Base-by-base conservation (phyloP, 2,113 vertebrate species). In the Marmota monax region DNA sequence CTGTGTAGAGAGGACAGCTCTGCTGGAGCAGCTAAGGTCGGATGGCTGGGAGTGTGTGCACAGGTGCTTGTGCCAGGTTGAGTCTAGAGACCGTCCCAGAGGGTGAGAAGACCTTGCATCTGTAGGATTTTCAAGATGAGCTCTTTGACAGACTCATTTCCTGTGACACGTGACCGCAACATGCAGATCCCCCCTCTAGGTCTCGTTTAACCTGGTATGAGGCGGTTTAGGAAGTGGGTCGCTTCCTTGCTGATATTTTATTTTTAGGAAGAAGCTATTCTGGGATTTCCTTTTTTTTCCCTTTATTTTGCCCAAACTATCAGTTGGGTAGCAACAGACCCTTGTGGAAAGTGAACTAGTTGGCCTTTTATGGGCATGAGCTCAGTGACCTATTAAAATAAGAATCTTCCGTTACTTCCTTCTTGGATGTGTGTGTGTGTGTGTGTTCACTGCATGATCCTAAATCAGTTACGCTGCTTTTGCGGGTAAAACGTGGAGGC, bases 321-420 rank as follows among this genome's bases (percentile, higher is more conserved):
- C 58, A 80, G 97, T 97, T 96, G 97, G 93, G 92, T 97, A 98
- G 98, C 98, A 97, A 97, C 97, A 84, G 91, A 25, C 78, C 53
- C 92, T 87, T 51, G 74, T 93, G 84, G 95, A 96, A 94, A 93
- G 79, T 84, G 94, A 95, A 96, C 20, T 20, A 77, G 51, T 63
- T 96, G 92, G 77, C 96, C 96, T 97, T 97, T 96, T 97, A 95
- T 96, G 97, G 98, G 32, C 96, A 92, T 77, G 51, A 95, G 73
- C 73, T 95, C 78, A 72, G 74, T 61, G 84, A 92, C 79, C 86
- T 97, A 95, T 89, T 16, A 74, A 87, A 84, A 84, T 42, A 42
- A 23, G 63, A 74, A 9, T 70, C 67, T 82, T 39, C 39, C 23
- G 23, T 78, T 10, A 6, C 89, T 94, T 94, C 69, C 82, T 85